Evolutionary conservation across 1,140 invertebrate genomes (phyloP).

Genomic region (Aphelinus certus): DNA sequence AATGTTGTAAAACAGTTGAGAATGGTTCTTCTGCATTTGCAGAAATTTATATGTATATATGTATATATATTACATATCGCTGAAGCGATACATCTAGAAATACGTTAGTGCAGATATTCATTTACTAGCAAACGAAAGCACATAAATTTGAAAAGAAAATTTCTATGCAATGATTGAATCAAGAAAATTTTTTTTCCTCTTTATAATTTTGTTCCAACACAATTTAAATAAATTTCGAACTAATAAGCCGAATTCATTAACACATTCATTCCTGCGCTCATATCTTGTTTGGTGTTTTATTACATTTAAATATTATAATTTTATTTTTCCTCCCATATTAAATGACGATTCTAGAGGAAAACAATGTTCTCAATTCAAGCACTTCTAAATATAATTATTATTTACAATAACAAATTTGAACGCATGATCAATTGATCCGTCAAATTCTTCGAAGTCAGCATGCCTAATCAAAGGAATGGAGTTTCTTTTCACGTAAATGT

Average conservation of each 20-base stretch:
- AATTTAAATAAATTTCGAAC: no score
- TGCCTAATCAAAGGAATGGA: slow-evolving; percentile 35
- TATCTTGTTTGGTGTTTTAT: no score
- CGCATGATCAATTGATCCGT: slow-evolving; percentile 35
- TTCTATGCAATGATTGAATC: slow-evolving; percentile 33
- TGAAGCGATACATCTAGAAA: slow-evolving; percentile 33
- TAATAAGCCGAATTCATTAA: no score
- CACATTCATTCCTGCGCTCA: no score
- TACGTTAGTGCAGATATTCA: slow-evolving; percentile 28
- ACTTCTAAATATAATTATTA: slow-evolving; percentile 38
- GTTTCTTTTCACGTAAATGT: slow-evolving; percentile 10
- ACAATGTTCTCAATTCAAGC: slow-evolving; percentile 26
- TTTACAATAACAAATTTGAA: slow-evolving; percentile 41
- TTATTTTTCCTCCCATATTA: no score
- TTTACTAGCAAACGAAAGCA: slow-evolving; percentile 31
- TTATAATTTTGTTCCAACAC: no score
- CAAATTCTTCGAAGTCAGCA: slow-evolving; percentile 18
- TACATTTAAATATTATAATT: no score
- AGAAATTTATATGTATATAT: slow-evolving; percentile 16
- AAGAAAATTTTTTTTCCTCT: no score
- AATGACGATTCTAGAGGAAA: background rate
- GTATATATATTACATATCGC: slow-evolving; percentile 27
- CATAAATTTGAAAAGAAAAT: slow-evolving; percentile 22
- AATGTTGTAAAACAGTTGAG: slow-evolving; percentile 22
- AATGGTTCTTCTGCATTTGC: slow-evolving; percentile 26